Conservation (phyloP, 2,113 vertebrate species). For the Bufo bufo region DNA sequence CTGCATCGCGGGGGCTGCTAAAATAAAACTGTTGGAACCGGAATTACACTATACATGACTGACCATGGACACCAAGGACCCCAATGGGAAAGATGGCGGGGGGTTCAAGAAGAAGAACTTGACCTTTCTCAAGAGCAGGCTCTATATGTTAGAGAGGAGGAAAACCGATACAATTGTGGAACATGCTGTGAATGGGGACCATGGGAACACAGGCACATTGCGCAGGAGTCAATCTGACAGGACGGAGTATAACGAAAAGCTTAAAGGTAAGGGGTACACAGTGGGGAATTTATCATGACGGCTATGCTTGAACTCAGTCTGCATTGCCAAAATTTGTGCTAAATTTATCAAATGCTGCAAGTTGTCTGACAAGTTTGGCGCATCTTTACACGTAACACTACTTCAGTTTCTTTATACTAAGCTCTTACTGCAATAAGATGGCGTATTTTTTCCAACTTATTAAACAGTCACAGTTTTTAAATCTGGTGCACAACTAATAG, state of each 20-base stretch:
- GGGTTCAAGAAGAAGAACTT: constrained; percentile 79
- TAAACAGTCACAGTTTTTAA: too few species aligned
- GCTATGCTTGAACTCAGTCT: too few species aligned
- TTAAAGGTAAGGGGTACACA: constrained; percentile 82
- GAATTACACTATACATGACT: neutral
- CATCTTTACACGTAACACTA: too few species aligned
- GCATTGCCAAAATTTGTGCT: too few species aligned
- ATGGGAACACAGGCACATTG: constrained; percentile 78
- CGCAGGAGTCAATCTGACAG: constrained; percentile 95
- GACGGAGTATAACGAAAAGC: constrained; percentile 91
- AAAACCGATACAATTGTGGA: constrained; percentile 87
- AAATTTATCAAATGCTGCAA: too few species aligned
- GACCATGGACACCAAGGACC: constrained; percentile 76
- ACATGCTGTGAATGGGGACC: constrained; percentile 70
- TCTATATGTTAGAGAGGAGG: constrained; percentile 88
- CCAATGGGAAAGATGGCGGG: constrained; percentile 71
- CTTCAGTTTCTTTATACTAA: too few species aligned
- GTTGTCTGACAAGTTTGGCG: too few species aligned
- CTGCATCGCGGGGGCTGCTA: constrained; percentile 28
- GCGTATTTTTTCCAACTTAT: too few species aligned
- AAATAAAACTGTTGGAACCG: constrained; percentile 13
- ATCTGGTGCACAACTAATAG: too few species aligned
- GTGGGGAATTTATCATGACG: too few species aligned
- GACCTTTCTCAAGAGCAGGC: constrained; percentile 77
- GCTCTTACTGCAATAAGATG: too few species aligned